Base-by-base conservation (phyloP, 2,888 invertebrate genomes). In the Biston betularia region DNA sequence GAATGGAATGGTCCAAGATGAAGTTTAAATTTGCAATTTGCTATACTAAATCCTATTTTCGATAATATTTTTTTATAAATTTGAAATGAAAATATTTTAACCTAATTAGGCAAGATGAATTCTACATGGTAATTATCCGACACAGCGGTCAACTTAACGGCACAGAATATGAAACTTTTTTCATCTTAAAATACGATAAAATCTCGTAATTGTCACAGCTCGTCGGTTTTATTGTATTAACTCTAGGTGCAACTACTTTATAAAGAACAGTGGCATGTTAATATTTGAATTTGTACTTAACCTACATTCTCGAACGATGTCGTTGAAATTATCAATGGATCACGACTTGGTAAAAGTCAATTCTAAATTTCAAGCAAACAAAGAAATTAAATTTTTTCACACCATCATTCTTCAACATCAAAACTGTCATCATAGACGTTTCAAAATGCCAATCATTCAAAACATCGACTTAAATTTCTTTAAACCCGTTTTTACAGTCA, bases 181-280 rank as follows among this genome's bases (percentile, higher is more conserved):
- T 87, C 82, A 83, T 80, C 86, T 92, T 92, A 92, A 89, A 87
- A 87, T 90, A 93, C 92, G 93, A 92, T 93, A 93, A 93, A 93
- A 93, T 93, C 93, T 93, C 93, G 92, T 92, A 93, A 92, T 92
- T 89, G 89, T 93, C 93, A 93, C 93, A 93, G 93, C 93, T 93
- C 93, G 84, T 93, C 92, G 90, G 93, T 89, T 92, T 93, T 92
- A 93, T 93, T 92, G 89, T 92, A 89, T 89, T 89, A 84, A 90
- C 89, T 88, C 93, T 93, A 93, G 89, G 93, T 93, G 93, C 93
- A 93, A 83, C 93, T 93, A 93, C 93, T 83, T 90, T 92, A 92
- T 91, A 89, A n/a, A 93, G 93, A 93, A 93, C 92, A 93, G 93
- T 93, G 93, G 92, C 88, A 66, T 72, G 88, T 90, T 90, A 89